Conservation (phyloP, 2,888 invertebrate genomes). For the Capitulum mitella region DNA sequence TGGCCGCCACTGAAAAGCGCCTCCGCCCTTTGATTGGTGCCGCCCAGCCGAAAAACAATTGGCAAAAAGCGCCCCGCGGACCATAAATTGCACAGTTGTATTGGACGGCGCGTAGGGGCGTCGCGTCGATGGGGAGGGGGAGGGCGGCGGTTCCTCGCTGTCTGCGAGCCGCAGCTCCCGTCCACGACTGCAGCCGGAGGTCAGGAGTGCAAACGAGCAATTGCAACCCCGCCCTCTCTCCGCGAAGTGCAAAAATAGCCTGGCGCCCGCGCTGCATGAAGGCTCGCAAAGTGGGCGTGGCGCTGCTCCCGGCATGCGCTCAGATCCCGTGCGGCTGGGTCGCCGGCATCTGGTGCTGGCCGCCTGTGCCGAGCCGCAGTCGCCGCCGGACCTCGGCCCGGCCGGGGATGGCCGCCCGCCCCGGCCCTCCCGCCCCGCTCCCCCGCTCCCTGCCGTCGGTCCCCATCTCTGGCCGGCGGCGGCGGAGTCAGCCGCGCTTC, state of each 20-base stretch:
- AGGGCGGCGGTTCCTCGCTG: not conserved
- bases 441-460: not conserved
- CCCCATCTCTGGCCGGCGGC: too few relatives aligned
- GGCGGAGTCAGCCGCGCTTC: too few relatives aligned
- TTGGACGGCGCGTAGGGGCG: too few relatives aligned
- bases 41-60: not conserved
- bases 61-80: not conserved
- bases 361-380: not conserved
- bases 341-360: not conserved
- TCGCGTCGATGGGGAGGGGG: not conserved
- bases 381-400: not conserved
- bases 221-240: too few relatives aligned
- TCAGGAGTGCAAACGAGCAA: too few relatives aligned
- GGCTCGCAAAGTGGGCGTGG: too few relatives aligned
- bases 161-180: too few relatives aligned
- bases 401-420: not conserved
- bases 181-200: too few relatives aligned
- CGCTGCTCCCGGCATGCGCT: too few relatives aligned
- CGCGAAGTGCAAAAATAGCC: too few relatives aligned
- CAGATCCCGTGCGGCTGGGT: not conserved
- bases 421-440: not conserved
- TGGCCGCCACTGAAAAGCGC: not conserved
- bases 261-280: too few relatives aligned
- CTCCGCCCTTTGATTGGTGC: not conserved
- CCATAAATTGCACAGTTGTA: slow-evolving; percentile 7